A percentile compares a stretch with the other conserved stretches of the same genome.
phyloP scores from a whole-genome alignment of 2,797 vertebrate genomes.

The Sebastolobus alascanus region DNA sequence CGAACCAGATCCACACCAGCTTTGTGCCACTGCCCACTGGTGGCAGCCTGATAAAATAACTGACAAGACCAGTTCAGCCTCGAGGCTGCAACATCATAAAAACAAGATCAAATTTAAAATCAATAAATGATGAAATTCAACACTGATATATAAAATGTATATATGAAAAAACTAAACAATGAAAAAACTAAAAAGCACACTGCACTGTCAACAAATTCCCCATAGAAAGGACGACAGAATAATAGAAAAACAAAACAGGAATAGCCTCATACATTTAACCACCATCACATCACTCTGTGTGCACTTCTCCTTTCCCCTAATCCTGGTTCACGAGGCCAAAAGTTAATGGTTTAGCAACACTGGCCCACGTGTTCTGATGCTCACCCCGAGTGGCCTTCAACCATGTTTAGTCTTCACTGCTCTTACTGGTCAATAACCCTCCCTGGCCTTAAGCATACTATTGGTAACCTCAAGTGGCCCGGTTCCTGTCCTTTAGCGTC shows the following conservation, averaged over 20 bases:
- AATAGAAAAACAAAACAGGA: neutral
- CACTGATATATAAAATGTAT: neutral
- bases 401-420: constrained; percentile 41
- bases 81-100: constrained; percentile 19
- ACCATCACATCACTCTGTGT: constrained; percentile 28
- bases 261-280: neutral
- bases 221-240: neutral
- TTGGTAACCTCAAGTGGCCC: constrained; percentile 65
- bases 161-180: neutral
- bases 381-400: constrained; percentile 55
- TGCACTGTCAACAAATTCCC: neutral
- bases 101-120: neutral
- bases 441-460: constrained; percentile 57
- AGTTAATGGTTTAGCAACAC: constrained; percentile 64
- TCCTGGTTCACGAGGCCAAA: constrained; percentile 68
- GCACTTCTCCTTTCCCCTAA: constrained; percentile 48
- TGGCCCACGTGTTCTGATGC: constrained; percentile 38
- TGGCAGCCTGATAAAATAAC: constrained; percentile 86
- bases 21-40: constrained; percentile 89
- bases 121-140: constrained; percentile 2
- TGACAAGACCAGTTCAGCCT: constrained; percentile 58
- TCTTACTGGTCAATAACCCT: constrained; percentile 62
- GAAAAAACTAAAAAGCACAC: neutral
- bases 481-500: constrained; percentile 49
- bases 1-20: constrained; percentile 68